Evolutionary conservation across 2,113 vertebrate genomes (phyloP).

Genomic region (Trogon surrucura): DNA sequence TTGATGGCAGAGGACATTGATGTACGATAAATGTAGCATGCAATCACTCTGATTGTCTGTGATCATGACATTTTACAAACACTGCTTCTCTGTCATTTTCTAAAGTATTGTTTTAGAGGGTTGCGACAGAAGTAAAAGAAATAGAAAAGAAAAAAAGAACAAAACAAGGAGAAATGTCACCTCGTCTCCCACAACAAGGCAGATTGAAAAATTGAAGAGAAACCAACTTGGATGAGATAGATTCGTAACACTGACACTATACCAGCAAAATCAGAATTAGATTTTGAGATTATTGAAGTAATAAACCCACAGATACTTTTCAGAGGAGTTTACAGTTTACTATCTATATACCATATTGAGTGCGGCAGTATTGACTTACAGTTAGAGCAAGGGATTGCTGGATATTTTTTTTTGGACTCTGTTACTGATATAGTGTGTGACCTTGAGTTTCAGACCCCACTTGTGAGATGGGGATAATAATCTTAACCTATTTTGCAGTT

Average conservation of each 20-base stretch:
- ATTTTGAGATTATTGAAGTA: constrained; percentile 39
- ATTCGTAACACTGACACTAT: background rate
- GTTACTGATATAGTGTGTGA: background rate
- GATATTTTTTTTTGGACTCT: background rate
- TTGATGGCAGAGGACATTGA: constrained; percentile 38
- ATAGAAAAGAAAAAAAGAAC: background rate
- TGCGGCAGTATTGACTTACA: background rate
- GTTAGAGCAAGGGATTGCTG: background rate
- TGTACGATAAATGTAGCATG: constrained; percentile 67
- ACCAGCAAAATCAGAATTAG: constrained; percentile 32
- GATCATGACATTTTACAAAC: constrained; percentile 75
- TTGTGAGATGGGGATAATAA: background rate
- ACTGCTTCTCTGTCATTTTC: constrained; percentile 74
- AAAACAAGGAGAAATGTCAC: constrained; percentile 64
- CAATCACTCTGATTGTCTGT: constrained; percentile 67
- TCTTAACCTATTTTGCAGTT: background rate
- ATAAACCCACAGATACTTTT: constrained; percentile 1
- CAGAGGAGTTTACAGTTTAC: background rate
- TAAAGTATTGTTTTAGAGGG: constrained; percentile 70
- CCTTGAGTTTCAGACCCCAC: constrained; percentile 2
- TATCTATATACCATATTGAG: background rate
- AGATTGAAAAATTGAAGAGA: constrained; percentile 66
- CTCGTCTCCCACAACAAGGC: constrained; percentile 17
- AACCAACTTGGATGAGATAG: background rate
- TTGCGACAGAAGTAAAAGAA: constrained; percentile 66